Evolutionary conservation across 2,797 vertebrate genomes (phyloP).

Genomic region (Geotrypetes seraphini): DNA sequence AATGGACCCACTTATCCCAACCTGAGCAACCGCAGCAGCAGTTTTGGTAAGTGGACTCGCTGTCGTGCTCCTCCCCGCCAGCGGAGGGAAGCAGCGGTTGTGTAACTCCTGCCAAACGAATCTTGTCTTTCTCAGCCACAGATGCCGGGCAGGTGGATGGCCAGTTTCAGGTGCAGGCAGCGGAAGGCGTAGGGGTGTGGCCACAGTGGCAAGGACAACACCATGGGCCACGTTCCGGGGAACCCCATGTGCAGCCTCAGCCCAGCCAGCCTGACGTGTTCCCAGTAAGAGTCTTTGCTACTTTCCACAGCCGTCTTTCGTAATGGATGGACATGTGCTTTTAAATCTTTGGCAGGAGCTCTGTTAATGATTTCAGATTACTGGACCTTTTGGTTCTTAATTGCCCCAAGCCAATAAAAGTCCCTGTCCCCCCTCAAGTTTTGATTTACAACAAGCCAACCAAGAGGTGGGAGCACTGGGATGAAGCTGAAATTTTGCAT

Average conservation of each 20-base stretch:
- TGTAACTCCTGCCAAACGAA: too few relatives aligned
- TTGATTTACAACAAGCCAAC: too few relatives aligned
- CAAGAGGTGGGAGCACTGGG: too few relatives aligned
- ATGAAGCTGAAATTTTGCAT: too few relatives aligned
- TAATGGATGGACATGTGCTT: not conserved
- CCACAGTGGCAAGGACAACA: slow-evolving; percentile 86
- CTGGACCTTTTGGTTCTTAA: too few relatives aligned
- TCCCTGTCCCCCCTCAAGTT: too few relatives aligned
- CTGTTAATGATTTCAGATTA: not conserved
- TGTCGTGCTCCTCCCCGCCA: too few relatives aligned
- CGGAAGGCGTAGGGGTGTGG: slow-evolving; percentile 75
- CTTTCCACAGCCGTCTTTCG: not conserved
- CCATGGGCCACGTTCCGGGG: slow-evolving; percentile 56
- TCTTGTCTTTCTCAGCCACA: slow-evolving; percentile 15
- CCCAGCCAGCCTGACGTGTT: slow-evolving; percentile 84
- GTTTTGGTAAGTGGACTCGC: slow-evolving; percentile 52
- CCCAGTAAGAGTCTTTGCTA: slow-evolving; percentile 59
- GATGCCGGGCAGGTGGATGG: slow-evolving; percentile 59
- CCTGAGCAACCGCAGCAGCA: slow-evolving; percentile 30
- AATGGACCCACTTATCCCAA: slow-evolving; percentile 31
- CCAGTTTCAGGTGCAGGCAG: slow-evolving; percentile 66
- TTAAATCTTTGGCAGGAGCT: not conserved
- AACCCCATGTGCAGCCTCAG: slow-evolving; percentile 69
- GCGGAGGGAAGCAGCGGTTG: too few relatives aligned
- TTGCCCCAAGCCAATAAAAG: too few relatives aligned